Conservation (phyloP, 2,113 vertebrate genomes). For the Nesoenas mayeri region DNA sequence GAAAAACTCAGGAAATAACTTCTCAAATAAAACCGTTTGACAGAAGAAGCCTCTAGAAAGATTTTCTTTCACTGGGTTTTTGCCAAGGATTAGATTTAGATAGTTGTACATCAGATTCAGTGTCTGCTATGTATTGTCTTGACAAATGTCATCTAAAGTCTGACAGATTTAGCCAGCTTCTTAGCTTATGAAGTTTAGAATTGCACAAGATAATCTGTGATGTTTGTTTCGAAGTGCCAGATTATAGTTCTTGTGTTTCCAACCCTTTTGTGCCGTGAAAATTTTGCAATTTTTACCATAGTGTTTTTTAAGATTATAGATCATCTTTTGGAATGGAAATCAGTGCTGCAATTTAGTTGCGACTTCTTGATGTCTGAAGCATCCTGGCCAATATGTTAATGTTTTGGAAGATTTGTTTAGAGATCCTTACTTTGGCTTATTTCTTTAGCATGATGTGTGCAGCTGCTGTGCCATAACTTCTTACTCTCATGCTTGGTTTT, state of each 20-base stretch:
- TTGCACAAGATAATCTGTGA: neutral
- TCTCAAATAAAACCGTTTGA: neutral
- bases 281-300: neutral
- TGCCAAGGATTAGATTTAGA: neutral
- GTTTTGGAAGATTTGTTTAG: neutral
- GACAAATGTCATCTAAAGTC: neutral
- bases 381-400: neutral
- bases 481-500: neutral
- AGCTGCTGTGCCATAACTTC: neutral
- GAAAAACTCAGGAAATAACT: neutral
- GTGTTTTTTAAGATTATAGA: neutral
- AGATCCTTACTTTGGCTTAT: neutral
- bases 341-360: neutral
- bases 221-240: neutral
- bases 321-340: neutral
- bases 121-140: rapidly evolving
- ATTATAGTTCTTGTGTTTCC: neutral
- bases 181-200: neutral
- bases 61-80: neutral
- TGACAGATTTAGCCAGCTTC: neutral
- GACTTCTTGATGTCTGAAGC: neutral
- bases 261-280: neutral
- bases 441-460: neutral
- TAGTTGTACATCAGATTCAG: neutral
- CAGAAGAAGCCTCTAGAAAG: neutral